These are phyloP conservation scores for Prosapia bicincta DNA, from an alignment of 2,888 invertebrate species.

Conservation along the genomic window DNA sequence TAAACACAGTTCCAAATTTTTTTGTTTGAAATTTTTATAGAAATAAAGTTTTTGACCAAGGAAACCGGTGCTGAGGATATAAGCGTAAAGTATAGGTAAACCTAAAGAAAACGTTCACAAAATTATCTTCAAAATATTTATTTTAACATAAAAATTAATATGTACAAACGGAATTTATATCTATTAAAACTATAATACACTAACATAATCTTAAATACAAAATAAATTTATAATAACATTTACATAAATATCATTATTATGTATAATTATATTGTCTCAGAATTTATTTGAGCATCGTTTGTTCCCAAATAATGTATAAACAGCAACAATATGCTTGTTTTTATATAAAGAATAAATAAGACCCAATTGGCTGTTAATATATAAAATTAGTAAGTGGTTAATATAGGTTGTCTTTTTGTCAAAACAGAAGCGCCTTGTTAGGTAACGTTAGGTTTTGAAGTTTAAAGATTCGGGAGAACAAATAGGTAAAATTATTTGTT, in stretches of 20 bases:
- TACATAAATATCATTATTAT: too few relatives aligned
- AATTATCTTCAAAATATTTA: neutral
- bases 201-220: neutral
- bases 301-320: neutral
- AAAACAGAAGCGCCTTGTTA: too few relatives aligned
- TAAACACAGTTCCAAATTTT: too few relatives aligned
- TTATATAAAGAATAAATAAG: neutral
- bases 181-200: neutral
- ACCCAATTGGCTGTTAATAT: neutral
- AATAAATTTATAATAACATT: neutral
- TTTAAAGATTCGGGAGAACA: too few relatives aligned
- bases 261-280: neutral
- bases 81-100: too few relatives aligned
- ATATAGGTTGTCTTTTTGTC: too few relatives aligned
- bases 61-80: too few relatives aligned
- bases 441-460: too few relatives aligned
- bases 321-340: neutral
- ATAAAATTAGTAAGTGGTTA: too few relatives aligned
- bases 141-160: neutral
- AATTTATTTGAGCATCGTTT: neutral
- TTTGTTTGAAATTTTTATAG: too few relatives aligned
- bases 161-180: neutral
- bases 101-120: neutral
- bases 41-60: too few relatives aligned
- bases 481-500: too few relatives aligned